These are phyloP conservation scores for Lasioglossum oenotherae DNA, from an alignment of 2,888 invertebrate species.

Conservation along the genomic window DNA sequence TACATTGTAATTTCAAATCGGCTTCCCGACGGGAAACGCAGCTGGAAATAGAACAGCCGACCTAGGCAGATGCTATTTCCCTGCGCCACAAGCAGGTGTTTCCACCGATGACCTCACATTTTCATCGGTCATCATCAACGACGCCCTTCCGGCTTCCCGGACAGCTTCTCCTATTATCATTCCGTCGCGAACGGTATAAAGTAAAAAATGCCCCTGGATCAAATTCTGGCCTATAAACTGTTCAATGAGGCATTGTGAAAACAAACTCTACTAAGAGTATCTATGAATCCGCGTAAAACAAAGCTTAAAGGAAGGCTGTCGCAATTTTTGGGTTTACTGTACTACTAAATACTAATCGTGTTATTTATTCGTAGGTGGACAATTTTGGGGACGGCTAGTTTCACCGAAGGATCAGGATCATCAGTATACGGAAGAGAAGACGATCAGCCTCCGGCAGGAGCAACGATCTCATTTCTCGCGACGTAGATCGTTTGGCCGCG, in stretches of 20 bases:
- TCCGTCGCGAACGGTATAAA: neutral
- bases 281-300: no score
- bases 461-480: neutral
- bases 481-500: neutral
- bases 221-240: neutral
- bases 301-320: no score
- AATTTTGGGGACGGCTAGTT: neutral
- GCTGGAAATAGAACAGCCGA: slow-evolving; percentile 61
- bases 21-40: slow-evolving; percentile 38
- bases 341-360: neutral
- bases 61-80: slow-evolving; percentile 64
- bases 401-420: neutral
- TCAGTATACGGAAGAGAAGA: neutral
- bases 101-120: slow-evolving; percentile 14
- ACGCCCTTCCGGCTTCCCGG: neutral
- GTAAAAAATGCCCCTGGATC: neutral
- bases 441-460: neutral
- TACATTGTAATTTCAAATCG: neutral
- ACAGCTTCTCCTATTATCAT: neutral
- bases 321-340: neutral
- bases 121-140: neutral
- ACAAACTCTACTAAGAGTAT: no score
- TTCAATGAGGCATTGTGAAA: neutral
- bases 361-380: neutral
- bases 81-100: slow-evolving; percentile 57